Conservation (phyloP, 2,888 invertebrate species). For the Lobophora halterata region DNA sequence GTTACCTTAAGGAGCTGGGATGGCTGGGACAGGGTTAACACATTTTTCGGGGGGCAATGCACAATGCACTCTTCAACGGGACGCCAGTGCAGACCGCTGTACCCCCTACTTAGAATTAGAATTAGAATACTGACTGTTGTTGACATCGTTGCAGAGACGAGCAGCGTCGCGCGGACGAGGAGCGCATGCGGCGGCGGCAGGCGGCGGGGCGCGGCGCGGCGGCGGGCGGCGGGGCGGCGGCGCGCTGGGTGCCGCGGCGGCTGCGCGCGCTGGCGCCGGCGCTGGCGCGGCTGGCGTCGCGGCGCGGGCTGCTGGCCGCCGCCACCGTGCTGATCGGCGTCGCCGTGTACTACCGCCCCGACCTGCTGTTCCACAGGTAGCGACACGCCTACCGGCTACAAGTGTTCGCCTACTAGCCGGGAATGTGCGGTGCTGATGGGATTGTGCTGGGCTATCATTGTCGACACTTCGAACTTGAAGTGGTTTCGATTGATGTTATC, state of each 20-base stretch:
- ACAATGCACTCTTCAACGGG: no score
- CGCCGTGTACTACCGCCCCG: conserved; percentile 81
- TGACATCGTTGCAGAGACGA: conserved; percentile 68
- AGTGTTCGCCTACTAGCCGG: conserved; percentile 55
- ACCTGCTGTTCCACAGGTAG: conserved; percentile 67
- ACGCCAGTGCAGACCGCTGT: no score
- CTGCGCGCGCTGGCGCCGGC: conserved; percentile 31
- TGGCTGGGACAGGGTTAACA: no score
- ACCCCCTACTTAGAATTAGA: no score
- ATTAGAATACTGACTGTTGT: no score
- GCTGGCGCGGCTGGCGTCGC: conserved; percentile 50
- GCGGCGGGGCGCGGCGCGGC: conserved; percentile 35
- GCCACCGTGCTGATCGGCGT: conserved; percentile 76
- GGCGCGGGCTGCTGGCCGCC: conserved; percentile 61
- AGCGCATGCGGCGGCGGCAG: conserved; percentile 68
- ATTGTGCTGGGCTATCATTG: no score
- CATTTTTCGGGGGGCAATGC: no score
- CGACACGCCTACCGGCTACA: conserved; percentile 70
- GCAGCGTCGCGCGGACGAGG: conserved; percentile 81
- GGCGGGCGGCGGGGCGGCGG: conserved; percentile 19
- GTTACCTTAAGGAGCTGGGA: no score
- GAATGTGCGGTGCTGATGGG: background rate
- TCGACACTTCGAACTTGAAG: no score
- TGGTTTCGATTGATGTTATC: no score
- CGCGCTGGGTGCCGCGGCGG: conserved; percentile 29